Evolutionary conservation across 2,888 invertebrate genomes (phyloP).

Genomic region (Lathronympha strigana): DNA sequence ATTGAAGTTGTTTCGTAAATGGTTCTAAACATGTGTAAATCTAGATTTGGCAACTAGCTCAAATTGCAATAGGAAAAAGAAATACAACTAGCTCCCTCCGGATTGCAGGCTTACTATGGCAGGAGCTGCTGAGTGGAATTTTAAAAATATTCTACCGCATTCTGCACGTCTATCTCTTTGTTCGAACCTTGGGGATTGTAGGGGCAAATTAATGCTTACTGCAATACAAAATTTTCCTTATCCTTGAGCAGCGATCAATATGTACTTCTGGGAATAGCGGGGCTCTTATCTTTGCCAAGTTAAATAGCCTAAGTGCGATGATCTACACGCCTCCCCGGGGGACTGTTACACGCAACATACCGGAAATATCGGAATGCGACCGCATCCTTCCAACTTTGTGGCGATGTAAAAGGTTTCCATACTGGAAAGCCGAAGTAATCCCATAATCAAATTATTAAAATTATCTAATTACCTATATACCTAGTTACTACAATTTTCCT

Average conservation of each 20-base stretch:
- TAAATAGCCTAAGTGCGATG: slow-evolving; percentile 32
- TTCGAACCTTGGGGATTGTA: slow-evolving; percentile 4
- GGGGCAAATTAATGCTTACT: slow-evolving; percentile 23
- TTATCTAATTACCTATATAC: not conserved
- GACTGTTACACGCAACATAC: not conserved
- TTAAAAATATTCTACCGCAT: slow-evolving; percentile 17
- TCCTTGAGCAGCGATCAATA: slow-evolving; percentile 22
- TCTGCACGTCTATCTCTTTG: slow-evolving; percentile 2
- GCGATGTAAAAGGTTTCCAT: not conserved
- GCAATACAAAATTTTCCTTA: slow-evolving; percentile 19
- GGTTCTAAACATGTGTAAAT: not conserved
- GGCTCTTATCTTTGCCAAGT: slow-evolving; percentile 28
- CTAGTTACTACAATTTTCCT: not conserved
- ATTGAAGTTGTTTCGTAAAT: not conserved
- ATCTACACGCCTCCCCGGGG: slow-evolving; percentile 20
- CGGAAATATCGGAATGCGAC: slow-evolving; percentile 3
- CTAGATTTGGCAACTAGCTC: slow-evolving; percentile 9
- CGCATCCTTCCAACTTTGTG: not conserved
- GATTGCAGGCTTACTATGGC: slow-evolving; percentile 11
- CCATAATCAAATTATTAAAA: not conserved
- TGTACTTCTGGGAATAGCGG: slow-evolving; percentile 11
- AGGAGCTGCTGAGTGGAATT: slow-evolving; percentile 17
- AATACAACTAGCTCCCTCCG: not conserved
- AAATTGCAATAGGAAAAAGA: slow-evolving; percentile 18
- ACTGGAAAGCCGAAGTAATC: not conserved